Conservation (phyloP, 2,113 vertebrate species). For the Capreolus pygargus region DNA sequence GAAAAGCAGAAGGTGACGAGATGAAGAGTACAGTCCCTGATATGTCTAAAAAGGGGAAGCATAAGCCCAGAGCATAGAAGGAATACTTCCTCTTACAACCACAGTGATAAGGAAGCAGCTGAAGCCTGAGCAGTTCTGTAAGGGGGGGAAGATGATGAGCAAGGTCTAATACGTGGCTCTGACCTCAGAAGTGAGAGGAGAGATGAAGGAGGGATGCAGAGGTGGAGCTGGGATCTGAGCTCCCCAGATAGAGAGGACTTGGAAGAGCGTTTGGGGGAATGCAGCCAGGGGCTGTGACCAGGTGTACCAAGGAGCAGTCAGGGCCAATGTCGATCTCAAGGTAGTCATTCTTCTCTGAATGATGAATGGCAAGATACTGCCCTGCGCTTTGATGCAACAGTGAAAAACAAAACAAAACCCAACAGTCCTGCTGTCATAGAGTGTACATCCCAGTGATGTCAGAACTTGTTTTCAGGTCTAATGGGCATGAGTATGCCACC, state of each 20-base stretch:
- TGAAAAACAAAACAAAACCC: background rate
- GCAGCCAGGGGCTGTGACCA: background rate
- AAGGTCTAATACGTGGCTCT: background rate
- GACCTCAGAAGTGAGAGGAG: background rate
- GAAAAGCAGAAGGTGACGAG: background rate
- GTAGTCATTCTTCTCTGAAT: background rate
- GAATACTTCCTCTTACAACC: background rate
- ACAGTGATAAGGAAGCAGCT: background rate
- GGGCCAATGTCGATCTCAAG: background rate
- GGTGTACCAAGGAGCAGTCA: background rate
- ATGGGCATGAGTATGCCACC: background rate
- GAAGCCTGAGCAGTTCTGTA: background rate
- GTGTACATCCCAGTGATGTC: background rate
- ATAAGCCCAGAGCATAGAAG: background rate
- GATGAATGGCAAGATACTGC: background rate
- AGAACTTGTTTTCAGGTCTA: background rate
- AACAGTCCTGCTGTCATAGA: background rate
- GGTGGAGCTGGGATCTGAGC: background rate
- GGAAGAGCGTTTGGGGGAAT: background rate
- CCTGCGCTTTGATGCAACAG: background rate
- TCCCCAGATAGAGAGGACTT: background rate
- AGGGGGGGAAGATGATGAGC: background rate
- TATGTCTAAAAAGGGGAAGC: background rate
- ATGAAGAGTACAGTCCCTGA: background rate
- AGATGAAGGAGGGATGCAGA: background rate